A percentile compares a stretch with the other conserved stretches of the same genome.
Evolutionary conservation across 1,140 invertebrate genomes (phyloP).

Genomic region (Sogatella furcifera): DNA sequence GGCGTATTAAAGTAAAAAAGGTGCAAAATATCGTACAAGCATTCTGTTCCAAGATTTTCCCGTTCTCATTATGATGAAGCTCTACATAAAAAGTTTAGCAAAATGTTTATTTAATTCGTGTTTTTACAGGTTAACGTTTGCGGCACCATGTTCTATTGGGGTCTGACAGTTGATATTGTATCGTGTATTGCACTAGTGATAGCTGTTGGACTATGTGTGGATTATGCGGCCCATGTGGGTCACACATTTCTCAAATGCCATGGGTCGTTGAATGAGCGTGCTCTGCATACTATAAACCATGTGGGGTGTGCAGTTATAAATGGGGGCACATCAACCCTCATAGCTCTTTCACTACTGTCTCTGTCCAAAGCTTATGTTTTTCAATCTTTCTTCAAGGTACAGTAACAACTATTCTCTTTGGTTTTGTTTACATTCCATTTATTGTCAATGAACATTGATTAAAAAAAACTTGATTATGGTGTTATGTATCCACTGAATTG

Average conservation of each 20-base stretch:
- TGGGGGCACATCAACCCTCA: slow-evolving; percentile 67
- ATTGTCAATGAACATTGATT: no score
- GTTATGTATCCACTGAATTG: no score
- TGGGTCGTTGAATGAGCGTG: slow-evolving; percentile 46
- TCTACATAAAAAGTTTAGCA: no score
- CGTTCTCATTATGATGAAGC: no score
- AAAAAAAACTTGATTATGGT: no score
- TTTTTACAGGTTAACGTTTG: slow-evolving; percentile 49
- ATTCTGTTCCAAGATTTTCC: no score
- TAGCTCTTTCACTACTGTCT: slow-evolving; percentile 60
- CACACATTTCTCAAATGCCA: slow-evolving; percentile 57
- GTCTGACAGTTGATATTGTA: slow-evolving; percentile 73
- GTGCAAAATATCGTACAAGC: no score
- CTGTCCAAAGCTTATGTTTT: slow-evolving; percentile 70
- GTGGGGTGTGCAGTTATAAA: slow-evolving; percentile 71
- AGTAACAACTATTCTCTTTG: no score
- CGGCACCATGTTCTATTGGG: slow-evolving; percentile 75
- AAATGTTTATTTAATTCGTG: no score
- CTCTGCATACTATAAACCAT: slow-evolving; percentile 54
- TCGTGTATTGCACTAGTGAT: slow-evolving; percentile 74
- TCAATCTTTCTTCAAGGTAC: slow-evolving; percentile 65
- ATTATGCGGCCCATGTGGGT: slow-evolving; percentile 83
- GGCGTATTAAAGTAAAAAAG: no score
- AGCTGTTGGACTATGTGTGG: slow-evolving; percentile 78
- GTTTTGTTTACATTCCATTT: no score